These are phyloP conservation scores for Hoplostethus mediterraneus DNA, from an alignment of 2,797 vertebrate genomes.

Conservation along the genomic window DNA sequence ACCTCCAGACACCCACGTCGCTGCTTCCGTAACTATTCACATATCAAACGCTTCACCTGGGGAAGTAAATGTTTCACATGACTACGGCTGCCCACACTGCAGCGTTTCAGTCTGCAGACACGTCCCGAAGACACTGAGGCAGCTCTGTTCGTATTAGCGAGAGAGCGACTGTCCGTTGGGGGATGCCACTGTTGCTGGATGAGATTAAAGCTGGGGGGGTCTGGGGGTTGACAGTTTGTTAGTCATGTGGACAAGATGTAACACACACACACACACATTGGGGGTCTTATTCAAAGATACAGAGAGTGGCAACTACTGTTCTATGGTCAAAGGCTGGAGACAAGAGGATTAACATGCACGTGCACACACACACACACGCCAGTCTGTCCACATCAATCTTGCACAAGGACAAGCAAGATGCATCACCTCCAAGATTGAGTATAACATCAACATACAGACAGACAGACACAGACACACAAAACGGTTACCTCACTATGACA, in stretches of 20 bases:
- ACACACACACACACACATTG: constrained; percentile 11
- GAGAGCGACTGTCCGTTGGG: background rate
- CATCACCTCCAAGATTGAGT: constrained; percentile 20
- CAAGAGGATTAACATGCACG: constrained; percentile 34
- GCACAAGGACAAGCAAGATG: constrained; percentile 54
- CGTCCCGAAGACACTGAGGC: background rate
- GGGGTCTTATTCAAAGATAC: constrained; percentile 17
- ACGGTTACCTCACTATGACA: background rate
- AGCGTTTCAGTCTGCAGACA: background rate
- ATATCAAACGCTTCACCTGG: constrained; percentile 57
- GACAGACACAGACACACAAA: constrained; percentile 9
- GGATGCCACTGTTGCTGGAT: background rate
- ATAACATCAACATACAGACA: constrained; percentile 20
- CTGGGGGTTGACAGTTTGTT: constrained; percentile 25
- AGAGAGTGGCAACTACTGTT: constrained; percentile 31
- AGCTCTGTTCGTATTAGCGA: constrained; percentile 13
- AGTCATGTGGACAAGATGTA: constrained; percentile 42
- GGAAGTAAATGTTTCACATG: constrained; percentile 37
- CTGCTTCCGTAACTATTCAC: constrained; percentile 53
- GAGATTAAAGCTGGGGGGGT: background rate
- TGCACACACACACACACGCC: constrained; percentile 13
- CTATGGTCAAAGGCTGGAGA: constrained; percentile 53
- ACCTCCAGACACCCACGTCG: constrained; percentile 37
- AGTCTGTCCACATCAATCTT: constrained; percentile 29
- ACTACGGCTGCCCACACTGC: constrained; percentile 12